Evolutionary conservation across 2,113 vertebrate genomes (phyloP), one percentile per base, ranked within the genome.

Genomic region (Callospermophilus lateralis): DNA sequence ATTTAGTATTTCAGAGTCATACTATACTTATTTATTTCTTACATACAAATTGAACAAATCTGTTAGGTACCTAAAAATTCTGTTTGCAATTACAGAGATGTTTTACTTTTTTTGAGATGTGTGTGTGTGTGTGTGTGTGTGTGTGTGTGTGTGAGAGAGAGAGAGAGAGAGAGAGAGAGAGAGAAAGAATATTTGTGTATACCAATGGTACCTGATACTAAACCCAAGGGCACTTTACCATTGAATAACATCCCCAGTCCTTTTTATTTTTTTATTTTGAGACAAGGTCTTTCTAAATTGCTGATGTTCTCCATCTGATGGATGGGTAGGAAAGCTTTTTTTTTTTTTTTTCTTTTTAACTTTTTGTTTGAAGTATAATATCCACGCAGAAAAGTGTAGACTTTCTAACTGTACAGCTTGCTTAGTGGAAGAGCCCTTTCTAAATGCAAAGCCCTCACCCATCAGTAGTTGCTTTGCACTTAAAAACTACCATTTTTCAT

Each of bases 21-120:
- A 7, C 24, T 93, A 1, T 83, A 84, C 28, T 84, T 96, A 95
- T 65, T 95, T 79, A 24, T 58, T 26, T 90, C 81, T 90, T 77
- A 94, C 89, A 93, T 88, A 55, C 7, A 88, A 48, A 32, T 51
- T 28, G 65, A 88, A 61, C 13, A 83, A 12, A 84, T 26, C 42
- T 88, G 0, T 81, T 80, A 79, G 77, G 88, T 39, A n/a, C 77
- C 24, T 87, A 63, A 22, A 9, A 67, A 24, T 4, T 4, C 24
- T 39, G 17, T 20, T 61, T 89, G 13, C 68, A 72, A 34, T 76
- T 28, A 8, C 17, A 28, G 76, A 74, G 65, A 51, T 67, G 4
- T 5, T 13, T 84, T 92, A 92, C 32, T 63, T 63, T 63, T 92
- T 92, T 90, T 88, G 74, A 77, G 12, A 30, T 79, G 9, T 53